Conservation (phyloP, 2,888 invertebrate species). For the Cerastis rubricosa region DNA sequence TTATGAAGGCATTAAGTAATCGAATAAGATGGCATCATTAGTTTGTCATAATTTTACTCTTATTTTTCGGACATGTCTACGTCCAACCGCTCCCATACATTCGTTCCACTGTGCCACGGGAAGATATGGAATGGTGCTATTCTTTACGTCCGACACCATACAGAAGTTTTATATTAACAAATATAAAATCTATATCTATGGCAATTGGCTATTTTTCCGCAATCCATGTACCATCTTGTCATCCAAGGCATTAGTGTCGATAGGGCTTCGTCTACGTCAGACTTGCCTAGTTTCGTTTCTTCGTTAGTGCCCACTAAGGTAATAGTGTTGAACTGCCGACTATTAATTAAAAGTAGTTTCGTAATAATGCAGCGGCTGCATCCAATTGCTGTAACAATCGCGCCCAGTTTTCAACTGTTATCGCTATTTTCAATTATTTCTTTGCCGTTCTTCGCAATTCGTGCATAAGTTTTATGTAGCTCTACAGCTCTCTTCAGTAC, state of each 20-base stretch:
- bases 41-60: no score
- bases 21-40: no score
- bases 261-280: slow-evolving; percentile 28
- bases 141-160: no score
- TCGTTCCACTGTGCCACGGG: no score
- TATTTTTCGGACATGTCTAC: no score
- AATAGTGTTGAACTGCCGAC: slow-evolving; percentile 2
- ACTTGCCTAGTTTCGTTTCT: slow-evolving; percentile 15
- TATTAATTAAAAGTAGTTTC: slow-evolving; percentile 51
- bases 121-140: no score
- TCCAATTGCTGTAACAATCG: slow-evolving; percentile 57
- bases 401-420: slow-evolving; percentile 40
- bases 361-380: slow-evolving; percentile 36
- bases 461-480: slow-evolving; percentile 25
- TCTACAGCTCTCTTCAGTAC: no score
- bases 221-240: slow-evolving; percentile 10
- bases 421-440: slow-evolving; percentile 62
- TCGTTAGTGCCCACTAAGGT: background rate
- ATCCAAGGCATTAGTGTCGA: slow-evolving; percentile 18
- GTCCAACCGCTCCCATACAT: no score
- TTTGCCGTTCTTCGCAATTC: slow-evolving; percentile 35
- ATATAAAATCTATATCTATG: background rate
- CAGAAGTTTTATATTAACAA: background rate
- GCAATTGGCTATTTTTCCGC: background rate
- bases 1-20: no score